Evolutionary conservation across 2,113 vertebrate species (phyloP).

Genomic region (Mustela lutreola): DNA sequence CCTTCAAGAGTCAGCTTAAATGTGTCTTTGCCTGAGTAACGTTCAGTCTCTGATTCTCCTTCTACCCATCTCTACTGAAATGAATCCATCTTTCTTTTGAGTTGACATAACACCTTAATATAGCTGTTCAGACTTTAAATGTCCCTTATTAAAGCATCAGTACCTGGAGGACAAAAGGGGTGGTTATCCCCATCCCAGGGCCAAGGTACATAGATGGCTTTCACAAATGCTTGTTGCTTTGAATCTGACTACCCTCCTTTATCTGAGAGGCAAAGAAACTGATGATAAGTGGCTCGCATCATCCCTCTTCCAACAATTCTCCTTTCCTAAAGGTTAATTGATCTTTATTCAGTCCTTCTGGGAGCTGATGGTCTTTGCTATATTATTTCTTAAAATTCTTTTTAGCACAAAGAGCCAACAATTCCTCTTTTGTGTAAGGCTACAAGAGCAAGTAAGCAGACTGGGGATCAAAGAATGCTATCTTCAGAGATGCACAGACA

Average conservation of each 20-base stretch:
- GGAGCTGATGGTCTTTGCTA: background rate
- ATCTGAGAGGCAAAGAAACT: background rate
- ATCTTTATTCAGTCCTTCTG: background rate
- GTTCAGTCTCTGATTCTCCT: background rate
- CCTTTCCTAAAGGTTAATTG: background rate
- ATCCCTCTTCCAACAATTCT: background rate
- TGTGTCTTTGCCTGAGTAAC: background rate
- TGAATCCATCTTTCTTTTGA: background rate
- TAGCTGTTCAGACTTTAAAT: background rate
- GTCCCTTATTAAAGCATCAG: background rate
- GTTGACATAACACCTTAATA: background rate
- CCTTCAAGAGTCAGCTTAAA: background rate
- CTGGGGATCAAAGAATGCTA: background rate
- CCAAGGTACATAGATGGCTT: fast-evolving
- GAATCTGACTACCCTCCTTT: background rate
- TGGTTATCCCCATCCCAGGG: background rate
- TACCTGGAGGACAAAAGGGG: background rate
- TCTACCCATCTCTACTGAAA: background rate
- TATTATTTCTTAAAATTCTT: conserved; percentile 42
- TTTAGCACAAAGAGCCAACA: background rate
- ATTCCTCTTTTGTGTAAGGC: background rate
- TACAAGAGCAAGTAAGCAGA: background rate
- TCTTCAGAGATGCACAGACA: background rate
- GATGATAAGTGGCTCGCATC: background rate
- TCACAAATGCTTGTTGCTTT: background rate